Percentiles rank a stretch among this genome's conserved stretches.
phyloP scores from a whole-genome alignment of 2,888 invertebrate genomes.

The Incurvaria masculella region DNA sequence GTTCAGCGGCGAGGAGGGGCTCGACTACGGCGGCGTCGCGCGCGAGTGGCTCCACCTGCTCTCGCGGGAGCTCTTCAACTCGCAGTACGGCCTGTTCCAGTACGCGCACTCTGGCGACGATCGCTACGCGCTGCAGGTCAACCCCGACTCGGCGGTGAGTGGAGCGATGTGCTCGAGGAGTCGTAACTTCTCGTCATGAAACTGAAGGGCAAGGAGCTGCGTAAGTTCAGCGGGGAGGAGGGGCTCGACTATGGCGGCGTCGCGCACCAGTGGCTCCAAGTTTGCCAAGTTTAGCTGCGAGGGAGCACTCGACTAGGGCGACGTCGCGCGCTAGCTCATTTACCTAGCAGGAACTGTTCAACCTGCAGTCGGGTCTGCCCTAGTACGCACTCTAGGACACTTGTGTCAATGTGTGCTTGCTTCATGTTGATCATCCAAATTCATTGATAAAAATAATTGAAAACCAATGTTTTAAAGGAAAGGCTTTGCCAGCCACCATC shows the following conservation, averaged over 20 bases:
- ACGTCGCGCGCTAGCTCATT: constrained; percentile 86
- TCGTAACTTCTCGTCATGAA: constrained; percentile 80
- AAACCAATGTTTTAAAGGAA: too few species aligned
- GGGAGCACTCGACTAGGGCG: constrained; percentile 87
- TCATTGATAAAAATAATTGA: too few species aligned
- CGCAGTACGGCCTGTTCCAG: constrained; percentile 88
- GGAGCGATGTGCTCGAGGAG: constrained; percentile 63
- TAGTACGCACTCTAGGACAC: too few species aligned
- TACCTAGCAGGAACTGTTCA: constrained; percentile 90
- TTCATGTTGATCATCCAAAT: too few species aligned
- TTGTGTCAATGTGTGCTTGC: too few species aligned
- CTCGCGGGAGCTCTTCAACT: constrained; percentile 88
- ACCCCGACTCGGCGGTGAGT: constrained; percentile 74
- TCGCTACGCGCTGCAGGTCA: constrained; percentile 94
- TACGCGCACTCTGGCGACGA: constrained; percentile 94
- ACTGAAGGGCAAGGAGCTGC: constrained; percentile 85
- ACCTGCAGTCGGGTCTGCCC: constrained; percentile 87
- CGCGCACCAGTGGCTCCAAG: constrained; percentile 85
- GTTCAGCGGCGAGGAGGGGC: constrained; percentile 85
- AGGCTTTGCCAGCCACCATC: too few species aligned
- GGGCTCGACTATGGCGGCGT: constrained; percentile 88
- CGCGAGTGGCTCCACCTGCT: constrained; percentile 86
- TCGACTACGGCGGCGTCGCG: constrained; percentile 87
- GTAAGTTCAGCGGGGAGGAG: constrained; percentile 84
- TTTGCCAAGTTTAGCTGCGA: constrained; percentile 86